Evolutionary conservation across 1,140 invertebrate genomes (phyloP), one percentile per base, ranked within the genome.

Genomic region (Sycophaga agraensis): DNA sequence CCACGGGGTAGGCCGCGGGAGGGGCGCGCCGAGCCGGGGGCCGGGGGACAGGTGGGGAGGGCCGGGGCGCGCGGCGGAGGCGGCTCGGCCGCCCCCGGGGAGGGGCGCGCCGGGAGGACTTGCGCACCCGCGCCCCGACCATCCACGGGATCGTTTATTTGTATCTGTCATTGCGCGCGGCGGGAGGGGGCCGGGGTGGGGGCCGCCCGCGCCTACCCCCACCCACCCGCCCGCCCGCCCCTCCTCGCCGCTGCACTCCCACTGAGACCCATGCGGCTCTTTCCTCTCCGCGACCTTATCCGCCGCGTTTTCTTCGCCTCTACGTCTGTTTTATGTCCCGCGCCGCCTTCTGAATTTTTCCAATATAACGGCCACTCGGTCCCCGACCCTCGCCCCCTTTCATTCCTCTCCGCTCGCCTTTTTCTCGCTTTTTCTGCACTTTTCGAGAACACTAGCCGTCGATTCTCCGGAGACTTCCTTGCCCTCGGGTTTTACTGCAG

Each of bases 101-200:
- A 28, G 45, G 35, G 51, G 54, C 39, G 61, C 48, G 61, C n/a
- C n/a, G n/a, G n/a, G n/a, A n/a, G n/a, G n/a, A n/a, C 46, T 51
- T 51, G 53, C 48, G 62, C 46, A 49, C 37, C 28, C 45, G 31
- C 26, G 43, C 21, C n/a, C n/a, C n/a, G n/a, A n/a, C n/a, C n/a
- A n/a, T n/a, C n/a, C n/a, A n/a, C n/a, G n/a, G n/a, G 34, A 49
- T 76, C 75, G 69, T 77, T 76, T 77, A 77, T 77, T 77, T 77
- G 75, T 77, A 77, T 76, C 75, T 77, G 75, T 77, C 75, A 77
- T 76, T 77, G 75, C 74, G 64, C 66, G 64, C 66, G 62, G 63
- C 59, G 5, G 35, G 16, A 50, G 48, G 61, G 63, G n/a, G n/a
- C n/a, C n/a, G n/a, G n/a, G n/a, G n/a, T n/a, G n/a, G n/a, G n/a